A percentile compares a stretch with the other conserved stretches of the same genome.
These are phyloP conservation scores for Atractosteus spatula DNA, from an alignment of 2,113 vertebrate genomes.

Conservation along the genomic window DNA sequence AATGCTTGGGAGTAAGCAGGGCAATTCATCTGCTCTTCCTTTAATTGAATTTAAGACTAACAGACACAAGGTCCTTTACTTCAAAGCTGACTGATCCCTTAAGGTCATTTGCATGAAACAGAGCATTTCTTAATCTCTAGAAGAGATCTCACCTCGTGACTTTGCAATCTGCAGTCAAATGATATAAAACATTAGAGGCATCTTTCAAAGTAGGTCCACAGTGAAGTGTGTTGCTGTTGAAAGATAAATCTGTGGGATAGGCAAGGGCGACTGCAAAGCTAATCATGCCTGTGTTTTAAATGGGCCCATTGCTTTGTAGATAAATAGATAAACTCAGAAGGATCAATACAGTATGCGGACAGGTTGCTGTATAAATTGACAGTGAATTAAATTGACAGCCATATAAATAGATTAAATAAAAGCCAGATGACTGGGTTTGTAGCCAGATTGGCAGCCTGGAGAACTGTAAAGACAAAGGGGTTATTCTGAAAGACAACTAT, in stretches of 20 bases:
- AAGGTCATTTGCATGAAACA: too few relatives aligned
- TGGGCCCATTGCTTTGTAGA: constrained; percentile 11
- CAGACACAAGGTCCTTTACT: neutral
- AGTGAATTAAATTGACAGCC: constrained; percentile 35
- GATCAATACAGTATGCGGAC: constrained; percentile 39
- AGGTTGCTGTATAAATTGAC: constrained; percentile 34
- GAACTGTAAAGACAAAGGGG: constrained; percentile 20
- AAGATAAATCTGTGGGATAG: neutral
- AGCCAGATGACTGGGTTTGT: constrained; percentile 3
- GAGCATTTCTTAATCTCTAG: neutral
- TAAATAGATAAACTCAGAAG: constrained; percentile 32
- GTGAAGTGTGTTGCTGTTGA: neutral
- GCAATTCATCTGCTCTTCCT: too few relatives aligned
- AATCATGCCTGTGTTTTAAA: constrained; percentile 25
- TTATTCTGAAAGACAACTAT: constrained; percentile 26
- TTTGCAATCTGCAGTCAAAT: neutral
- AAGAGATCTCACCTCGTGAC: neutral
- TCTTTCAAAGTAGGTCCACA: neutral
- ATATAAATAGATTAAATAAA: constrained; percentile 33
- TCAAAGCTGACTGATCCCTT: neutral
- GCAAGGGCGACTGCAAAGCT: neutral
- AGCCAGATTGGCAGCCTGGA: constrained; percentile 34
- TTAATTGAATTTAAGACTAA: too few relatives aligned
- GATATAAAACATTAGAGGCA: neutral
- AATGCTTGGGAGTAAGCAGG: too few relatives aligned